phyloP scores from a whole-genome alignment of 92 coral and sea anemone species.

The Siderastrea radians region DNA sequence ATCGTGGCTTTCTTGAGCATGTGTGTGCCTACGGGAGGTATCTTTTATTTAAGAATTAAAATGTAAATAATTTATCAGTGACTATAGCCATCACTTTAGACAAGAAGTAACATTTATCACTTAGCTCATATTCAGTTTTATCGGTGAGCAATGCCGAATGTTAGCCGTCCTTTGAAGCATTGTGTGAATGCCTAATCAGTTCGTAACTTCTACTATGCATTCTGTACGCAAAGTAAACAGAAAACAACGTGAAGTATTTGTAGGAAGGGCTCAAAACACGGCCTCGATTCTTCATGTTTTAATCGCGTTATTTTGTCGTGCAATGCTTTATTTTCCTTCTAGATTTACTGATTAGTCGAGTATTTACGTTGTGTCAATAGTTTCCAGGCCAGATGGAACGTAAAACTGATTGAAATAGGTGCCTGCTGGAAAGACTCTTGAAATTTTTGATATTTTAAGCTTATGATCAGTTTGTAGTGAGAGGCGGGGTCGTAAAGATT shows the following conservation, averaged over 20 bases:
- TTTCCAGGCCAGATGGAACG: background rate
- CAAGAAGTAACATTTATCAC: background rate
- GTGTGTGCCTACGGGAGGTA: conserved; percentile 15
- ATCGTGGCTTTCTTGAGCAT: conserved; percentile 9
- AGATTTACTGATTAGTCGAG: background rate
- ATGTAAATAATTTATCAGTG: conserved; percentile 8
- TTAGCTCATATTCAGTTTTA: background rate
- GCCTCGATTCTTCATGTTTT: background rate
- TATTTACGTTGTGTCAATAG: background rate
- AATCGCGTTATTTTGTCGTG: background rate
- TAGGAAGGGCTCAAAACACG: background rate
- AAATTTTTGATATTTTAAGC: background rate
- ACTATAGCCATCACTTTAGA: background rate
- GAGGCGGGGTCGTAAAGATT: conserved; percentile 16
- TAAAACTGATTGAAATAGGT: conserved; percentile 18
- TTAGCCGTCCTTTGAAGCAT: background rate
- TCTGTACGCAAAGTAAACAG: background rate
- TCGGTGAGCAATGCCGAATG: background rate
- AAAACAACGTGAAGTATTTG: background rate
- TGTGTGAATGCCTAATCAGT: background rate
- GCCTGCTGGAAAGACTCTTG: background rate
- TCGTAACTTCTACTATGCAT: background rate
- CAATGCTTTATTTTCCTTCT: background rate
- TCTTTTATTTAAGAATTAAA: conserved; percentile 1
- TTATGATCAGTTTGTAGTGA: background rate